These are phyloP conservation scores for Cybosia mesomella DNA, from an alignment of 2,888 invertebrate genomes.

Conservation along the genomic window DNA sequence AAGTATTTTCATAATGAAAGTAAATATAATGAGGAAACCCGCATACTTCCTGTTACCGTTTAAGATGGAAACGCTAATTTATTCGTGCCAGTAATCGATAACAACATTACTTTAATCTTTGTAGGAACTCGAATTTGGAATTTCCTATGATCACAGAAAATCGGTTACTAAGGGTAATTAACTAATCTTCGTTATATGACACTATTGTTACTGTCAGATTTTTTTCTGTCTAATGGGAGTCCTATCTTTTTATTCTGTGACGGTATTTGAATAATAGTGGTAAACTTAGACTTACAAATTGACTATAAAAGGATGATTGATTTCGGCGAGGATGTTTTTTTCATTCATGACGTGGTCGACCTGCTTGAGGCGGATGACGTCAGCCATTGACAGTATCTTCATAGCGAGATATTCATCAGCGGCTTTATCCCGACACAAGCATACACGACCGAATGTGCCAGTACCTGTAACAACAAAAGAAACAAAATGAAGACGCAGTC, in stretches of 20 bases:
- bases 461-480: conserved; percentile 89
- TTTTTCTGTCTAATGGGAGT: not conserved
- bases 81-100: not conserved
- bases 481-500: not conserved
- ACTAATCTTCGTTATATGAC: too few relatives aligned
- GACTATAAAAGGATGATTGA: conserved; percentile 98
- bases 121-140: not conserved
- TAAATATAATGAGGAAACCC: not conserved
- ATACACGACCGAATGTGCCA: conserved; percentile 98
- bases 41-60: not conserved
- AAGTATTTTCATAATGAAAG: not conserved
- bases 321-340: conserved; percentile 95
- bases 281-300: conserved; percentile 83
- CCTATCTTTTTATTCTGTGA: not conserved
- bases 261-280: not conserved
- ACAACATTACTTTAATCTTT: not conserved
- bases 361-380: conserved; percentile 97
- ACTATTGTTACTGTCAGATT: not conserved
- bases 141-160: not conserved
- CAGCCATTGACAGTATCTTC: conserved; percentile 97
- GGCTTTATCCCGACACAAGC: conserved; percentile 94
- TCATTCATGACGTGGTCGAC: conserved; percentile 99
- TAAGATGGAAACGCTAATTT: not conserved
- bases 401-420: conserved; percentile 95
- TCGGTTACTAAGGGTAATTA: not conserved